These are phyloP conservation scores for Pyrocephalus nanus DNA, from an alignment of 2,797 vertebrate species.

Conservation along the genomic window DNA sequence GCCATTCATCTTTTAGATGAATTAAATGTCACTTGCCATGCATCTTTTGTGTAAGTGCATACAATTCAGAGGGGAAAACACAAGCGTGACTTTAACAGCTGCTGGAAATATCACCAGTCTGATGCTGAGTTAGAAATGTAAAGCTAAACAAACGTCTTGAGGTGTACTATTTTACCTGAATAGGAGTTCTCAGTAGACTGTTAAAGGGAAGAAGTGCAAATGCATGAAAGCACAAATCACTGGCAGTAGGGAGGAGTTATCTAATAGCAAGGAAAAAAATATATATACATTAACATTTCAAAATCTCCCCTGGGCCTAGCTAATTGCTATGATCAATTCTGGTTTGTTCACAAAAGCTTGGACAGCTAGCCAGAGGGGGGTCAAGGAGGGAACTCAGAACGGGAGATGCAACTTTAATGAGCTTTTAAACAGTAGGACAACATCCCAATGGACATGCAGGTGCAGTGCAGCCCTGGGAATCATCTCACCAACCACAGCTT, in stretches of 20 bases:
- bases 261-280: neutral
- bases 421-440: constrained; percentile 16
- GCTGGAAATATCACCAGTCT: neutral
- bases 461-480: neutral
- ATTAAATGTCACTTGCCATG: neutral
- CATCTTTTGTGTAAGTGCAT: neutral
- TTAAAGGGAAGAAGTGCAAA: neutral
- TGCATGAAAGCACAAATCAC: neutral
- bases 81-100: neutral
- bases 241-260: neutral
- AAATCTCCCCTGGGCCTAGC: constrained; percentile 11
- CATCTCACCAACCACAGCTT: neutral
- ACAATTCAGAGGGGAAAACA: neutral
- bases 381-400: neutral
- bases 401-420: constrained; percentile 22
- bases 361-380: constrained; percentile 11
- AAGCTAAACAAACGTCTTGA: neutral
- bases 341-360: constrained; percentile 51
- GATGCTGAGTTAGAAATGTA: neutral
- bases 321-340: constrained; percentile 67
- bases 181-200: neutral
- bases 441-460: neutral
- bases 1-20: neutral
- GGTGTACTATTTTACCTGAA: neutral
- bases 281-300: constrained; percentile 29